Base-by-base conservation (phyloP, 1,140 invertebrate genomes). In the Zaprionus davidi region DNA sequence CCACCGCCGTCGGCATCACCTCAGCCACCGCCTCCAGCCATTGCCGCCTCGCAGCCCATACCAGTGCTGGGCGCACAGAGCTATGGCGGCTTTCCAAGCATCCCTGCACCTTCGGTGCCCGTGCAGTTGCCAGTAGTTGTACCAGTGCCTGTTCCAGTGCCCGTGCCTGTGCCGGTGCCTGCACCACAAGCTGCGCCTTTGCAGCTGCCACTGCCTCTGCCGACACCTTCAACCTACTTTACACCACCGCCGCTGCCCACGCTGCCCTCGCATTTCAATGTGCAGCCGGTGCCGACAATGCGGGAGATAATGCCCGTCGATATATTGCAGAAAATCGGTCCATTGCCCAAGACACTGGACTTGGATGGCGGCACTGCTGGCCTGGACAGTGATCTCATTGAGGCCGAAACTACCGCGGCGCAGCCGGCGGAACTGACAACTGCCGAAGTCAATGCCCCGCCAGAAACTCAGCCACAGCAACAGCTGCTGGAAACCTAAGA, bases 281-380 rank as follows among this genome's bases (percentile, higher is more conserved):
- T 82, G 22, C 78, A 74, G 12, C 57, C 85, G 1, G 76, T 90
- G 65, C 60, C 85, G 15, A 68, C 63, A 0, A 85, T 90, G 26
- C 75, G 71, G 5, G 81, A 90, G 34, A 90, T 90, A 38, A 90
- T 90, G 71, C 85, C 86, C 11, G 82, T 85, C 34, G 85, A 90
- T 17, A 90, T 90, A 59, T 55, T 88, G 57, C 79, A 90, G 38
- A 70, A 90, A 11, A 66, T 88, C 24, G 84, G 84, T 7, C 84
- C 84, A 6, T 51, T 88, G 51, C 84, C 84, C 17, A 88, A 88
- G 49, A 88, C 85, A 1, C 66, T 88, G 0, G 84, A 88, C 41
- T 58, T 88, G 56, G 84, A 90, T 17, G 83, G 44, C 2, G 63
- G 49, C 3, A 58, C 51, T 36, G 3, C 53, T 22, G 49, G 69